Conservation (phyloP, 1,140 invertebrate species). For the Drosophila tsacasi region DNA sequence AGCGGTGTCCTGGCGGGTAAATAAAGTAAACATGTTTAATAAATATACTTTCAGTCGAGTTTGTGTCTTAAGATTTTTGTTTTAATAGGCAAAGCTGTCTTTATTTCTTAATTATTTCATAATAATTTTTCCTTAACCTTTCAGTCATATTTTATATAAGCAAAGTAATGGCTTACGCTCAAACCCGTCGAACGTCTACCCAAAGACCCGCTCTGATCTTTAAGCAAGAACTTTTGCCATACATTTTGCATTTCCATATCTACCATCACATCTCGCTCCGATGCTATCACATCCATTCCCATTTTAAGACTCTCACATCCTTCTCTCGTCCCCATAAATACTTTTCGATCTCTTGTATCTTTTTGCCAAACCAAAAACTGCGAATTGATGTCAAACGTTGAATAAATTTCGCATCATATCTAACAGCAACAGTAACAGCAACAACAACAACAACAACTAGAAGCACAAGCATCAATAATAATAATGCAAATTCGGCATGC, state of each 20-base stretch:
- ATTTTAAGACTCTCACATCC: constrained; percentile 26
- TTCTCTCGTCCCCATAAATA: constrained; percentile 7
- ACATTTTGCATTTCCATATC: constrained; percentile 17
- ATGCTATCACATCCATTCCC: constrained; percentile 21
- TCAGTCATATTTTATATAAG: too few species aligned
- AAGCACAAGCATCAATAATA: constrained; percentile 48
- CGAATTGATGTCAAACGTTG: constrained; percentile 73
- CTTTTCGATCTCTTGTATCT: constrained; percentile 15
- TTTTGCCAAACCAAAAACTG: constrained; percentile 28
- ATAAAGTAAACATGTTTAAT: constrained; percentile 6
- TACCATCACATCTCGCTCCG: neutral
- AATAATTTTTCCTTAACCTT: too few species aligned
- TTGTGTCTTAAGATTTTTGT: constrained; percentile 19
- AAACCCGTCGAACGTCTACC: neutral
- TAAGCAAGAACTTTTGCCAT: neutral
- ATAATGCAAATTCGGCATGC: constrained; percentile 62
- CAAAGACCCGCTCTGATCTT: neutral
- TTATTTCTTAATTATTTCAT: too few species aligned
- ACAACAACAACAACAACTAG: constrained; percentile 17
- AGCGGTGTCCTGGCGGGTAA: constrained; percentile 11
- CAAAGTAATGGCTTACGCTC: neutral
- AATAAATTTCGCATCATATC: constrained; percentile 73
- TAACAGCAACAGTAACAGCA: constrained; percentile 29
- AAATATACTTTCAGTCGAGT: constrained; percentile 8
- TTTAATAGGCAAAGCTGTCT: neutral